These are phyloP conservation scores for Camponotus floridanus DNA, from an alignment of 1,140 invertebrate genomes.

Conservation along the genomic window DNA sequence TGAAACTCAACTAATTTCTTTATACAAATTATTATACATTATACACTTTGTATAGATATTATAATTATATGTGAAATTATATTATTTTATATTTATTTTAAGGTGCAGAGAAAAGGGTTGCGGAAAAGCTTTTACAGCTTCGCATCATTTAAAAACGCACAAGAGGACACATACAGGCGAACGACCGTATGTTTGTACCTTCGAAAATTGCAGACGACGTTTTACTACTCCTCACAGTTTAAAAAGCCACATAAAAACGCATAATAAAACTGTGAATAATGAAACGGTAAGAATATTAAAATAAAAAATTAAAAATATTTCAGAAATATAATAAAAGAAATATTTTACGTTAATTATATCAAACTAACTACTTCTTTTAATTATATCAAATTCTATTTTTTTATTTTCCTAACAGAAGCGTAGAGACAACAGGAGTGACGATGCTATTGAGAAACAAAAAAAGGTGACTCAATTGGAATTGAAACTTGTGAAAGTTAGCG, in stretches of 20 bases:
- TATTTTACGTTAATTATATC: background rate
- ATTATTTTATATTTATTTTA: constrained; percentile 69
- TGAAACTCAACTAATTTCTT: background rate
- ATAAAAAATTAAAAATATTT: constrained; percentile 24
- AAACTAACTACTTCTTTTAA: too few species aligned
- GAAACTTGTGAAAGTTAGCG: constrained; percentile 52
- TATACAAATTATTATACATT: background rate
- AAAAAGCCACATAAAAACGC: constrained; percentile 91
- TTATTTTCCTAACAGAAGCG: constrained; percentile 44
- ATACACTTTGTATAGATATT: background rate
- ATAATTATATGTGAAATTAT: background rate
- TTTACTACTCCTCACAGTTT: constrained; percentile 94
- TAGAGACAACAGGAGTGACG: constrained; percentile 52
- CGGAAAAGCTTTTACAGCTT: constrained; percentile 96
- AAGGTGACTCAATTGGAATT: constrained; percentile 62
- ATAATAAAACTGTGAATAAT: constrained; percentile 80
- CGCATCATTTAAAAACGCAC: constrained; percentile 97
- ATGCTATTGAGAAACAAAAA: constrained; percentile 64
- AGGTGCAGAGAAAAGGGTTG: constrained; percentile 94
- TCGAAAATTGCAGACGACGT: constrained; percentile 90
- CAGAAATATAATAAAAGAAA: constrained; percentile 34
- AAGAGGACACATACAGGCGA: constrained; percentile 88
- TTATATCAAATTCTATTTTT: background rate
- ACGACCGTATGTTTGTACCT: constrained; percentile 92
- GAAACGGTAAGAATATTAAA: constrained; percentile 76